A percentile compares a stretch with the other conserved stretches of the same genome.
Conservation (phyloP, 1,140 invertebrate genomes). For the Venturia canescens region DNA sequence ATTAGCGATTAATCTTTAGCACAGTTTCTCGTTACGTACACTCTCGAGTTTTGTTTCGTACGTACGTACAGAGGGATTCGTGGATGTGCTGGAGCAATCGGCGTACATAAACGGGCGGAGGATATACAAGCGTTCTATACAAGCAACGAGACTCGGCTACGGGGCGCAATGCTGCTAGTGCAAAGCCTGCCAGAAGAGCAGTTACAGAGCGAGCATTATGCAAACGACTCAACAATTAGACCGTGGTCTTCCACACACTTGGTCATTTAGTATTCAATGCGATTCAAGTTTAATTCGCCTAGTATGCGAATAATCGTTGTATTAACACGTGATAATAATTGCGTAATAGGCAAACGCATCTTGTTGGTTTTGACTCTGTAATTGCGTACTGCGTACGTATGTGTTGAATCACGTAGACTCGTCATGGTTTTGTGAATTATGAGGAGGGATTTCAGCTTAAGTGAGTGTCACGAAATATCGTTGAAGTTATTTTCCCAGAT, state of each 20-base stretch:
- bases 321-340: conserved; percentile 52
- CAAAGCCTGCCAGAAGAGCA: conserved; percentile 52
- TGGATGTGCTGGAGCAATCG: conserved; percentile 43
- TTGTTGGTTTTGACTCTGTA: conserved; percentile 10
- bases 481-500: no score
- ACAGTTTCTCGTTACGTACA: conserved; percentile 46
- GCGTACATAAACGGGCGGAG: conserved; percentile 49
- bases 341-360: background rate
- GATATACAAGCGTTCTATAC: conserved; percentile 21
- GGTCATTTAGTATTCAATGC: conserved; percentile 70
- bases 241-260: conserved; percentile 60
- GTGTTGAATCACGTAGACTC: background rate
- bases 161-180: conserved; percentile 23
- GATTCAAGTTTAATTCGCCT: conserved; percentile 60
- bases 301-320: conserved; percentile 47
- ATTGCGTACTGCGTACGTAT: background rate
- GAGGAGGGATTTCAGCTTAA: no score
- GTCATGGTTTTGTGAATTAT: background rate
- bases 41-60: background rate
- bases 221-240: conserved; percentile 75
- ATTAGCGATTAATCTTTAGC: conserved; percentile 71
- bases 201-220: conserved; percentile 69
- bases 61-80: conserved; percentile 18
- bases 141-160: conserved; percentile 18
- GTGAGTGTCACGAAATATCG: no score